Percentiles rank a stretch among this genome's conserved stretches.
These are phyloP conservation scores for Platorchestia sp. DNA, from an alignment of 1,140 invertebrate genomes.

Conservation along the genomic window DNA sequence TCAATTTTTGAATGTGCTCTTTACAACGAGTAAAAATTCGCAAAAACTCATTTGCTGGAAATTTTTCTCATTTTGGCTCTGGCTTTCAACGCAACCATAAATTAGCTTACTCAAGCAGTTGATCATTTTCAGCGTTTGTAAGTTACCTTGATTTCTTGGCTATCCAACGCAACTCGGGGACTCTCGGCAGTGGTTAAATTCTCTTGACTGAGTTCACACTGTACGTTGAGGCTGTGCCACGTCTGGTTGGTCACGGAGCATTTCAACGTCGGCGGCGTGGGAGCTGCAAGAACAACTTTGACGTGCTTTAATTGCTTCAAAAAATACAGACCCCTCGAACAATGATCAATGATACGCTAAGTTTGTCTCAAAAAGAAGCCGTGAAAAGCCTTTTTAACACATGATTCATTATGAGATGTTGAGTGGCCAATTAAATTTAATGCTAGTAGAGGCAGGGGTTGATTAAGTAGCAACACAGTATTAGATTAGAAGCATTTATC, in stretches of 20 bases:
- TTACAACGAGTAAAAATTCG: no score
- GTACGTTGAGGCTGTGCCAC: constrained; percentile 55
- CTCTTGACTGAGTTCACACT: not conserved
- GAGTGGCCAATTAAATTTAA: no score
- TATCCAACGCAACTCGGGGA: not conserved
- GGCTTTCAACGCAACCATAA: not conserved
- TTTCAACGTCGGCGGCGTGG: constrained; percentile 29
- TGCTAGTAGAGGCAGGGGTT: no score
- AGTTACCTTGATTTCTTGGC: constrained; percentile 34
- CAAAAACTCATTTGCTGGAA: no score
- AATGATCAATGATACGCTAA: no score
- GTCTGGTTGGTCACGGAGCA: constrained; percentile 57
- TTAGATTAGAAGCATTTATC: no score
- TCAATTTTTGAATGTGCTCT: no score
- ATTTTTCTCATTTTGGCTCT: not conserved
- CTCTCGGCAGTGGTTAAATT: not conserved
- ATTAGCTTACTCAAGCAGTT: not conserved
- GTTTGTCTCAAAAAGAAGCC: no score
- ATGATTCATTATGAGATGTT: no score
- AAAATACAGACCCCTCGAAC: no score
- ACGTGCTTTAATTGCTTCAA: not conserved
- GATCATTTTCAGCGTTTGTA: not conserved
- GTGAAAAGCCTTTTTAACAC: no score
- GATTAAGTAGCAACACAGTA: no score
- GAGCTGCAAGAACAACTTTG: not conserved